Evolutionary conservation across 2,797 vertebrate species (phyloP).

Genomic region (Halcyon leucocephala): DNA sequence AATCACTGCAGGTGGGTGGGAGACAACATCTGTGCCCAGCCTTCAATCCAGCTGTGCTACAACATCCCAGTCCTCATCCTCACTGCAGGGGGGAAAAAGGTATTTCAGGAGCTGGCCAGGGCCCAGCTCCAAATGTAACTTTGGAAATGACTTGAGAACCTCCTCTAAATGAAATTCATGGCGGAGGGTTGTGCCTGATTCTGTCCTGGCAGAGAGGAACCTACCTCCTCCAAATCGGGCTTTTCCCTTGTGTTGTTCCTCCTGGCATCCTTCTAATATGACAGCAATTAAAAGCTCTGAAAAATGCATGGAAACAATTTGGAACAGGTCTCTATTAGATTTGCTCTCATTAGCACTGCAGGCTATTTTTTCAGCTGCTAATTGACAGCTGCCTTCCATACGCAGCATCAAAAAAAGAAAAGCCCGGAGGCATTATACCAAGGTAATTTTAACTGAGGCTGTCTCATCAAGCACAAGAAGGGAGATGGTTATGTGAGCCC

Average conservation of each 20-base stretch:
- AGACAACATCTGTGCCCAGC: background rate
- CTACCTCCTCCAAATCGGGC: background rate
- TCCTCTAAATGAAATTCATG: background rate
- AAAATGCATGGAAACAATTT: conserved; percentile 48
- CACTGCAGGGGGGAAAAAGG: background rate
- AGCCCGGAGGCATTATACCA: background rate
- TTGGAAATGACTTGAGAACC: background rate
- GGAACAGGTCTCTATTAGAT: conserved; percentile 14
- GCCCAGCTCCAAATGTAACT: background rate
- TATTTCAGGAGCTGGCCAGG: background rate
- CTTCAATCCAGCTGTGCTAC: accelerated
- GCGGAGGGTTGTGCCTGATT: background rate
- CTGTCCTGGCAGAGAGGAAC: background rate
- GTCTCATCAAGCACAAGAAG: accelerated
- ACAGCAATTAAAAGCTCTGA: conserved; percentile 40
- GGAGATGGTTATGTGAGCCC: background rate
- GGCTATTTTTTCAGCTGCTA: conserved; percentile 64
- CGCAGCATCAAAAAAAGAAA: background rate
- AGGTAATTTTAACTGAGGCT: background rate
- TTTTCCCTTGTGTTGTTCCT: background rate
- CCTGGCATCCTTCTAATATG: conserved; percentile 20
- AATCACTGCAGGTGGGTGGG: background rate
- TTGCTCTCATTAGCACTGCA: conserved; percentile 44
- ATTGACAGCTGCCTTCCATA: conserved; percentile 52
- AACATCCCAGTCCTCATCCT: background rate